Base-by-base conservation (phyloP, 2,888 invertebrate species). In the Corbicula japonica region DNA sequence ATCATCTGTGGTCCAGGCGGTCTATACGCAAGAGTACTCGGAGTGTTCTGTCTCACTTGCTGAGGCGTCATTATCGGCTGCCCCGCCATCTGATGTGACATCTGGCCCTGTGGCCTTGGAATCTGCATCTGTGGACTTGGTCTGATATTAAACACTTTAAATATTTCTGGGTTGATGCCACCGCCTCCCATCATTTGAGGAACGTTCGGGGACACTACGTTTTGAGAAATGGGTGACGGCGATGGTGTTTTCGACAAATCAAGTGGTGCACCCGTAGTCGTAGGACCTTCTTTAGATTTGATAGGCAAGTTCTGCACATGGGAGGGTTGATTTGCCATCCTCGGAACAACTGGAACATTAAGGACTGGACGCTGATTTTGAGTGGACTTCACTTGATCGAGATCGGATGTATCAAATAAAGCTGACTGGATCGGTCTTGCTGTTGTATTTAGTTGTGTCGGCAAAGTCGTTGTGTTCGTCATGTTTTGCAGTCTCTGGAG, bases 81-180 rank as follows among this genome's bases (percentile, higher is more conserved):
- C 30, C 26, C 38, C 34, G 32, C 10, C 10, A 56, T 35, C 18
- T 35, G 63, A 18, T 15, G 60, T 12, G 48, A 6, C 15, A 32
- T 44, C 21, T 63, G 63, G 1, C 50, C 50, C 4, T 65, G 61
- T 28, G 61, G 76, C 54, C 41, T 46, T 66, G 65, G 74, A 12
- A 62, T 46, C 46, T 72, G 75, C n/a, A 76, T 66, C 34, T 66
- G 71, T 30, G 76, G 44, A 26, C 68, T 71, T 60, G 90, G 90
- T 69, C 86, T 84, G 32, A 91, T 71, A 54, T 91, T 91, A 62
- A 91, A 91, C 34, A 91, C 90, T 56, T 90, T 88, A 71, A 88
- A 91, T 18, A 89, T 85, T 56, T 91, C 90, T 18, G 88, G 88
- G 54, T 87, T 84, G 0, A 83, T 68, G 26, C 83, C 84, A 23